Evolutionary conservation across 2,797 vertebrate genomes (phyloP), one percentile per base, ranked within the genome.

Genomic region (Cygnus olor): DNA sequence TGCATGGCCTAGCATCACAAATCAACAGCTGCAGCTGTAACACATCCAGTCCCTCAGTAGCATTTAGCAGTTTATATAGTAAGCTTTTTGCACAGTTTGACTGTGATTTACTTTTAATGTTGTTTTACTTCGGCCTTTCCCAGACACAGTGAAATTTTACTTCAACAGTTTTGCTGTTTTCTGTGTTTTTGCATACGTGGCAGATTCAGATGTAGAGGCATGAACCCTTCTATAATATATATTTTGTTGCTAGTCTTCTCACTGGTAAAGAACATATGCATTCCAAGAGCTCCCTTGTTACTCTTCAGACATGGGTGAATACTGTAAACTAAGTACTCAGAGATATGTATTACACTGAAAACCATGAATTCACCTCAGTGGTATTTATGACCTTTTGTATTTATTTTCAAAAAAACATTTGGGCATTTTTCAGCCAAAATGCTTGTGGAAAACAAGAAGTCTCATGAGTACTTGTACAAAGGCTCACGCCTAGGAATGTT

Each of bases 371-470:
- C 89, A 96, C 93, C 93, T 95, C 95, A 83, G 85, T 90, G 94
- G 94, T 95, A 97, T 96, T 96, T 94, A 94, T 96, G 95, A 96
- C 90, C 71, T 93, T 92, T 92, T 66, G 30, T 77, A 94, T 95
- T 94, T 96, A 94, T 93, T 96, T 96, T 95, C 95, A 95, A 88
- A 92, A 53, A 94, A 93, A 77, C 83, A 96, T 36, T 38, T 85
- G 70, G 94, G 44, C 34, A 45, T 53, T 94, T 90, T 93, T 91
- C 85, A 91, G 95, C 88, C 93, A 96, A 91, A 93, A 80, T 47
- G 40, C 71, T 82, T 85, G 80, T 2, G 7, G 83, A 96, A 96
- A 97, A 96, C 91, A 96, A 95, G 64, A 90, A 80, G 38, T 94
- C 93, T 94, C 93, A 63, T 54, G 96, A 87, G 88, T 90, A 57